A percentile compares a stretch with the other conserved stretches of the same genome.
Conservation (phyloP, 2,888 invertebrate genomes). For the Brassicogethes aeneus region DNA sequence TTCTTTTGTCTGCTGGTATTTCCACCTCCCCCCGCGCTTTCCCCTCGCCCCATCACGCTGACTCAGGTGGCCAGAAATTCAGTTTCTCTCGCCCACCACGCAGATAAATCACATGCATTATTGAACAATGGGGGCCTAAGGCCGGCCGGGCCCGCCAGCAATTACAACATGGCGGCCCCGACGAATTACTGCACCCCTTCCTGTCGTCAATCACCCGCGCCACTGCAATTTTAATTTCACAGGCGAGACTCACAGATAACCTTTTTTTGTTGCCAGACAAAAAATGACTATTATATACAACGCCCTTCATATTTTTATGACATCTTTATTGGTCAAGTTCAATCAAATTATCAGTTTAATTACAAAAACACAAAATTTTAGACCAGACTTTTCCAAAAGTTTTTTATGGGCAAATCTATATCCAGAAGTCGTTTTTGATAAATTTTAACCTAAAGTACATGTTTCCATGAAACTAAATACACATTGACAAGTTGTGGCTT, state of each 20-base stretch:
- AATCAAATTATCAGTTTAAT: too few relatives aligned
- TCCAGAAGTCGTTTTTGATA: too few relatives aligned
- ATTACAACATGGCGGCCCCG: slow-evolving; percentile 34
- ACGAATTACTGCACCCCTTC: slow-evolving; percentile 18
- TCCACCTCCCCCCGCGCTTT: background rate
- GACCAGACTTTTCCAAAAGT: too few relatives aligned
- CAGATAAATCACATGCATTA: slow-evolving; percentile 36
- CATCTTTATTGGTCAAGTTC: too few relatives aligned
- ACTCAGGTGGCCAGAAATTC: slow-evolving; percentile 26
- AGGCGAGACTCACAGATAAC: background rate
- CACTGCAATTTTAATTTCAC: background rate
- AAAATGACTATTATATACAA: too few relatives aligned
- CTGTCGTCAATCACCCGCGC: slow-evolving; percentile 15
- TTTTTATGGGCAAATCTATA: too few relatives aligned
- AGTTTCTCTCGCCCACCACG: slow-evolving; percentile 28
- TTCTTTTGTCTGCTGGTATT: background rate
- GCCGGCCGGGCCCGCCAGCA: slow-evolving; percentile 23
- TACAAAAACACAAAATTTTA: too few relatives aligned
- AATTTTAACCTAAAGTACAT: too few relatives aligned
- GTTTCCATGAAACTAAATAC: too few relatives aligned
- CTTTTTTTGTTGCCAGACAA: too few relatives aligned
- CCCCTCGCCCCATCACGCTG: slow-evolving; percentile 12
- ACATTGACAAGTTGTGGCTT: too few relatives aligned
- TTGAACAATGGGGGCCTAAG: slow-evolving; percentile 35
- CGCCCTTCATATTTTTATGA: too few relatives aligned